Evolutionary conservation across 2,113 vertebrate species (phyloP), one percentile per base, ranked within the genome.

Genomic region (Forbesichthys agassizii): DNA sequence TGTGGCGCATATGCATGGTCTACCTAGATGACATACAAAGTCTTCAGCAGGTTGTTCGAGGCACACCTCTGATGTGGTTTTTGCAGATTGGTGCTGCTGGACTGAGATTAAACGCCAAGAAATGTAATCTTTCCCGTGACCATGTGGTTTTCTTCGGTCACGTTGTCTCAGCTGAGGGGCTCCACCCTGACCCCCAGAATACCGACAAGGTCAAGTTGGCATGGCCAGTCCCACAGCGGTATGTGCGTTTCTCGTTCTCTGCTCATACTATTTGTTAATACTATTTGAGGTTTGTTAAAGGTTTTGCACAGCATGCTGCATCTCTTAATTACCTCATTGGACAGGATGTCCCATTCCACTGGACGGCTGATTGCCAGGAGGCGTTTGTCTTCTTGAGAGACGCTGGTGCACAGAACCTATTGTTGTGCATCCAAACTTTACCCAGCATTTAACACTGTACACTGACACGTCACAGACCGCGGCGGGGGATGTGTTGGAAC

Each of bases 1-100:
- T 20, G 10, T 75, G 72, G 67, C 42, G 61, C 13, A 47, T 75
- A 2, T 75, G 72, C 52, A 67, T 75, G 33, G 73, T 80, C 0
- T 76, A 60, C 14, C 48, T 80, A 0, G 60, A 80, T 20, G 48
- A 71, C 10, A 58, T 75, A 16, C n/a, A 67, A 0, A 0, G 18
- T 54, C n/a, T 75, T 61, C 7, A 64, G 55, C 7, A 52, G 33
- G 33, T 60, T 58, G 0, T 76, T 75, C 46, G 60, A 72, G 7
- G 61, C 56, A 1, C 73, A 77, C 11, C 33, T 73, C 14, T 48
- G 48, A 33, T 33, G 36, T 61, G 12, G 71, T 79, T 9, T 70
- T 79, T 5, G 57, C 51, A 0, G 13, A 66, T 79, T 27, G 20
- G 20, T 1, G 20, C 20, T 20, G 20, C 20, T 20, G 20, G 20